Evolutionary conservation across 2,888 invertebrate genomes (phyloP).

Genomic region (Aphrophora alni): DNA sequence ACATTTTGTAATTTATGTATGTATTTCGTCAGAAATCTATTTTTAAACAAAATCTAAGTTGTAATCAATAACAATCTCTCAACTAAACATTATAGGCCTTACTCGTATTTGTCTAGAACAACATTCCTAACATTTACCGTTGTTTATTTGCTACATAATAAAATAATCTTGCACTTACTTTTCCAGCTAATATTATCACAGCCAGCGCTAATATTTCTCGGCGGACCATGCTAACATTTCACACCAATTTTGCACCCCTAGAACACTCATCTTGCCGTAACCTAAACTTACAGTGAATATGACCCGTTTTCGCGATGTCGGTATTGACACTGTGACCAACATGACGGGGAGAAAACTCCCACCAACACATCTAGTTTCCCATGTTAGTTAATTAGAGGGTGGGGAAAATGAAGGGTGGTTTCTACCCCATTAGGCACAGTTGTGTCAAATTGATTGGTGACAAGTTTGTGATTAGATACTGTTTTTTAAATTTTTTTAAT

Average conservation of each 20-base stretch:
- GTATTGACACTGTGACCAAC: neutral
- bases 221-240: neutral
- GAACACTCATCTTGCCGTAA: neutral
- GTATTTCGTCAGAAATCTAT: no score
- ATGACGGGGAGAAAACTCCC: neutral
- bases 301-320: neutral
- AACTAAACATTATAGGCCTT: no score
- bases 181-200: neutral
- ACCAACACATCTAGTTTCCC: neutral
- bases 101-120: no score
- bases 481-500: no score
- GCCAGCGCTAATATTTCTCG: constrained; percentile 9
- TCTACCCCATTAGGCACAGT: neutral
- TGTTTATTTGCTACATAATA: no score
- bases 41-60: no score
- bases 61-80: no score
- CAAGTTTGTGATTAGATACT: neutral
- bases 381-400: neutral
- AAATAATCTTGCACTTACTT: neutral
- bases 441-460: neutral
- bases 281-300: neutral
- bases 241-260: neutral
- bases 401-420: neutral
- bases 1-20: no score
- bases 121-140: no score